Evolutionary conservation across 1,140 invertebrate genomes (phyloP), one percentile per base, ranked within the genome.

Genomic region (Brachionus rotundiformis): DNA sequence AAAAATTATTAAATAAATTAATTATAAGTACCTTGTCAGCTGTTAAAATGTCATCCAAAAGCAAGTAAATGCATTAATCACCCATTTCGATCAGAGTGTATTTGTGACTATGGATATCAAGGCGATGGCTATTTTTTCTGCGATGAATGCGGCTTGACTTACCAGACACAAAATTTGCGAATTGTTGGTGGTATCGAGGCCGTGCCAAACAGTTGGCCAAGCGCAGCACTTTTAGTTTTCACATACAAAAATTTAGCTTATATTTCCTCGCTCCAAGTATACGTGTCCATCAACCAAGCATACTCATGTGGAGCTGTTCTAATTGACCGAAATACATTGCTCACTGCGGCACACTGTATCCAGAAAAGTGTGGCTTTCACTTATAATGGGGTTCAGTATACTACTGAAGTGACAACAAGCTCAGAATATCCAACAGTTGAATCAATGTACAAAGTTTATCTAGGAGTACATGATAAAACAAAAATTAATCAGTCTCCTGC

Each of bases 341-440:
- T 93, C 1, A 94, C 93, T 1, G 90, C 93, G 2, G 93, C 93
- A 59, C 91, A 92, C 84, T 94, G 94, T 85, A 80, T 59, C 3
- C 31, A 59, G 25, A 7, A 36, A 27, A 19, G 25, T 25, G 19
- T 79, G 23, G 2, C 10, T n/a, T 79, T 59, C 33, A 39, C 23
- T 8, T 79, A 59, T 11, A 59, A 79, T 29, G 47, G 23, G 1
- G 2, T 6, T n/a, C 5, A 19, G 0, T 79, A 79, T 85, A 68
- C 85, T 3, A 83, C 84, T 61, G 19, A 41, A 16, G 76, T 79
- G 13, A 31, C n/a, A 11, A 39, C 76, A 1, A 79, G 47, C 7
- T 10, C 19, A 16, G 8, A 39, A 16, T 59, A 59, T 61, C 76
- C 76, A n/a, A 59, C 76, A 10, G 25, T 79, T 19, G 76, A 54